Base-by-base conservation (phyloP, 2,888 invertebrate genomes). In the Timandra comae region DNA sequence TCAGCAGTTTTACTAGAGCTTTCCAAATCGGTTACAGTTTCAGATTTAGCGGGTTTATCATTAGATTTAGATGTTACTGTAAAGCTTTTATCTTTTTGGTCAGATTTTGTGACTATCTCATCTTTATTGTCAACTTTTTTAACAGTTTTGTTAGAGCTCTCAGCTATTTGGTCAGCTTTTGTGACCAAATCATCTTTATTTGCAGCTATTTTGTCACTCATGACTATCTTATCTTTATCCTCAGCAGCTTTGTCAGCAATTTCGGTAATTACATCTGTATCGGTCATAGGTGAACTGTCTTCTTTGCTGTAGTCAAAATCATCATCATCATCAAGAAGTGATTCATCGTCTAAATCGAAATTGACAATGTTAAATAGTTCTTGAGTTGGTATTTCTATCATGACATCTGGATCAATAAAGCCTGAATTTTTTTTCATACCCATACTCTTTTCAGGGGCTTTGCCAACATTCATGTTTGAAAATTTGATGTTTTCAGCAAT, bases 361-460 rank as follows among this genome's bases (percentile, higher is more conserved):
- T n/a, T n/a, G 44, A 61, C 62, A 16, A 59, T 47, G 33, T 70
- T 68, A 46, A 73, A 66, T 0, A 74, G 26, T 10, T 74, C 72
- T 45, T 78, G 76, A 1, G 63, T 63, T 3, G 80, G 81, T 50
- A 82, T 81, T 44, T 81, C 74, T 22, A 81, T 39, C 81, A 82
- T 82, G 6, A 65, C 53, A 49, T 82, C 70, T 1, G 79, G 79
- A 49, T 63, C 63, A n/a, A 61, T 63, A 2, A 81, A 46, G 2
- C 60, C 35, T 2, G 36, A 33, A 30, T 40, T 30, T 12, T 34
- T 30, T 13, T 29, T 26, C 7, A 12, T 4, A 8, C 34, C 46
- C 51, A 12, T 40, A 30, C n/a, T 22, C n/a, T n/a, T n/a, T n/a
- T n/a, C n/a, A n/a, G n/a, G n/a, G n/a, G n/a, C n/a, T n/a, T n/a